phyloP scores from a whole-genome alignment of 23 tunicate genomes.

The Trididemnum clinides region DNA sequence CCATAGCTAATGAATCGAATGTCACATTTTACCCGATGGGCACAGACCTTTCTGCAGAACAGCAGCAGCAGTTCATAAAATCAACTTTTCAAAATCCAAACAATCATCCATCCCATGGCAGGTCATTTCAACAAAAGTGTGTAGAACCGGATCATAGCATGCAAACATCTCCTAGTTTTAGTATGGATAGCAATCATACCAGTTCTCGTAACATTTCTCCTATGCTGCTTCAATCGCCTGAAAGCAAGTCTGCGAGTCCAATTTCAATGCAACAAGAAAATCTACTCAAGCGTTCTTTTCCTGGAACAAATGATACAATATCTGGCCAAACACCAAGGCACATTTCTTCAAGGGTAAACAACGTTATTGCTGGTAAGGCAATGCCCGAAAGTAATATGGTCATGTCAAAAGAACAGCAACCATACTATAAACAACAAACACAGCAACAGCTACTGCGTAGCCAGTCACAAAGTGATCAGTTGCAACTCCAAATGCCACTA shows the following conservation, averaged over 20 bases:
- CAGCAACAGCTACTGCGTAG: too few relatives aligned
- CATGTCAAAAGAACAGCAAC: too few relatives aligned
- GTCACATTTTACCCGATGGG: constrained; percentile 44
- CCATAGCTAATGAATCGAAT: constrained; percentile 30
- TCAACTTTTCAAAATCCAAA: background rate
- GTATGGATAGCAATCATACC: background rate
- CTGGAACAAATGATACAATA: background rate
- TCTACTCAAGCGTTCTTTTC: background rate
- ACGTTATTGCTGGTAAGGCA: background rate
- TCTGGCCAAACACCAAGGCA: background rate
- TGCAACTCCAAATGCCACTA: background rate
- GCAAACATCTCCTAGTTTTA: background rate
- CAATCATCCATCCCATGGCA: background rate
- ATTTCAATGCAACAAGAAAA: background rate
- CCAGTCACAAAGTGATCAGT: background rate
- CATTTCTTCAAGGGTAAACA: background rate
- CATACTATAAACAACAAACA: too few relatives aligned
- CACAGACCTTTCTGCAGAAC: background rate
- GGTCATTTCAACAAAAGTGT: background rate
- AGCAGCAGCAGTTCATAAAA: background rate
- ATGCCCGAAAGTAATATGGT: too few relatives aligned
- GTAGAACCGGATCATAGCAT: background rate
- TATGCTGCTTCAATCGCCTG: background rate
- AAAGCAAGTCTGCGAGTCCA: background rate
- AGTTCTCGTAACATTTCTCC: background rate